Base-by-base conservation (phyloP, 2,113 vertebrate species). In the Gasterosteus aculeatus region DNA sequence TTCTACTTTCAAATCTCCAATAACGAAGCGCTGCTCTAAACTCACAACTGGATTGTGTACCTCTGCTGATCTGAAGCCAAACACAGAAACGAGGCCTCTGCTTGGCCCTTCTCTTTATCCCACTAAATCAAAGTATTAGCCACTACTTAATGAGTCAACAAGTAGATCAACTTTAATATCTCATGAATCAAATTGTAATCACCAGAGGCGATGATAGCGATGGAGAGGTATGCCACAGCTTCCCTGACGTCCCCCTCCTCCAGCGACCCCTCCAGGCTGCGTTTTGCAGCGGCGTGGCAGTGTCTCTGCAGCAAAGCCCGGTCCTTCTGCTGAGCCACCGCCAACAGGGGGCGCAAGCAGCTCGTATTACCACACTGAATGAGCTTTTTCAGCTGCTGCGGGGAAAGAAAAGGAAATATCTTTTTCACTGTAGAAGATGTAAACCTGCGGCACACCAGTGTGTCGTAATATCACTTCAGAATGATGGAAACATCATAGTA, bases 161-260 rank as follows among this genome's bases (percentile, higher is more conserved):
- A 62, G 53, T 19, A 16, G 42, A n/a, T 46, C 31, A 61, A 61
- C 22, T 80, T 44, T 7, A 59, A 44, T 38, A 41, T 59, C 0
- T 73, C 33, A 49, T 77, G 33, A 65, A 29, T 42, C 2, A 76
- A 11, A n/a, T 31, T 62, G 1, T 53, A 59, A 83, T 84, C 85
- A 97, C 96, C 96, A 82, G 96, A 95, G 62, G 95, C 95, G 44
- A 97, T 96, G 87, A 99, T 97, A 80, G 97, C 96, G 73, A 98
- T 94, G 49, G 96, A 97, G 29, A 98, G 95, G 83, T 97, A 96
- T 2, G 95, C 87, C 60, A 99, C 92, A 58, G 96, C 95, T 84
- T 98, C 96, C 77, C 88, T 95, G 75, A 96, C 73, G 59, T 82
- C 90, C n/a, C 77, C 74, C 12, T 87, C 94, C 0, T 90, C 92